Percentiles rank a stretch among this genome's conserved stretches.
These are phyloP conservation scores for Anolis apletophallus DNA, from an alignment of 2,797 vertebrate genomes.

Conservation along the genomic window DNA sequence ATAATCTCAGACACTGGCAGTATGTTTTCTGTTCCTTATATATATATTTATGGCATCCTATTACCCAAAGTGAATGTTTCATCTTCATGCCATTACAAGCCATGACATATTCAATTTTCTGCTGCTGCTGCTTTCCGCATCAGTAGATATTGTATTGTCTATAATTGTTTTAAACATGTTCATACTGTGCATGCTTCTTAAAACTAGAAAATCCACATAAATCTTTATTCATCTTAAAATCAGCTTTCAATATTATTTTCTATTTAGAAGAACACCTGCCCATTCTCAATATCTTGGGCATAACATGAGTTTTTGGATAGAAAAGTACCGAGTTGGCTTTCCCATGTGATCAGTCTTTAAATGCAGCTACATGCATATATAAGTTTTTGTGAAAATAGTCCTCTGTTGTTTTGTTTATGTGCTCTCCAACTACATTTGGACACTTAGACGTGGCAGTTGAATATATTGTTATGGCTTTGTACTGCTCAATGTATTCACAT, in stretches of 20 bases:
- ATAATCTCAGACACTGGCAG: conserved; percentile 48
- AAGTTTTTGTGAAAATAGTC: neutral
- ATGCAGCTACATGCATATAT: neutral
- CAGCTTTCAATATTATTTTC: conserved; percentile 36
- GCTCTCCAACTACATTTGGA: neutral
- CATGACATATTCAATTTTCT: conserved; percentile 70
- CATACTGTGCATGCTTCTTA: conserved; percentile 31
- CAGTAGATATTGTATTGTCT: conserved; percentile 60
- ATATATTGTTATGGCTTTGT: neutral
- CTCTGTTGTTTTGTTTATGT: neutral
- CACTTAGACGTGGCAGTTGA: neutral
- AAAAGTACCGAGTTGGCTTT: neutral
- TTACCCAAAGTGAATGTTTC: conserved; percentile 61
- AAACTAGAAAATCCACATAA: conserved; percentile 48
- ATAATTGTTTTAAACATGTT: conserved; percentile 52
- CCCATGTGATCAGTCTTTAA: conserved; percentile 1
- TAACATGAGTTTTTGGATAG: neutral
- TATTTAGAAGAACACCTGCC: neutral
- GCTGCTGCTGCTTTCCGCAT: conserved; percentile 60
- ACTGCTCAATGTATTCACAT: neutral
- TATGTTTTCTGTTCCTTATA: conserved; percentile 42
- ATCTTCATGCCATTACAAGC: conserved; percentile 61
- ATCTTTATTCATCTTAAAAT: conserved; percentile 50
- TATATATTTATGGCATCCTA: conserved; percentile 64
- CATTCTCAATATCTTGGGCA: neutral